Conservation (phyloP, 2,113 vertebrate species). For the Cinclus mexicanus region DNA sequence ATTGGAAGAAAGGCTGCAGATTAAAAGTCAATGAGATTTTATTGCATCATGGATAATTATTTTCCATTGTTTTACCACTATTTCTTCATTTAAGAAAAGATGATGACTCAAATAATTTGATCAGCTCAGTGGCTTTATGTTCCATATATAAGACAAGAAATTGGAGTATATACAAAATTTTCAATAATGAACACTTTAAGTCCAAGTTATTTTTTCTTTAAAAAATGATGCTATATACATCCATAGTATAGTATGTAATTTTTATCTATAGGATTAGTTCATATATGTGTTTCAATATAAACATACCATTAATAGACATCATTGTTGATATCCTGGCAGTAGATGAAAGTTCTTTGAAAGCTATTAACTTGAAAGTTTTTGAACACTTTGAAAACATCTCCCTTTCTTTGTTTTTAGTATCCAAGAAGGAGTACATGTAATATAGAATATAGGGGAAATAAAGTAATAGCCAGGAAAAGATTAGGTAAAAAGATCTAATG, state of each 20-base stretch:
- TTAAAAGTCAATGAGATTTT: slow-evolving; percentile 59
- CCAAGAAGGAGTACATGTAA: neutral
- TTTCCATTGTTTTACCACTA: slow-evolving; percentile 17
- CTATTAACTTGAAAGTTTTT: neutral
- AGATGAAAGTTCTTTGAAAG: neutral
- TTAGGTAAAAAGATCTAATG: neutral
- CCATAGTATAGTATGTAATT: neutral
- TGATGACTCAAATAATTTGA: neutral
- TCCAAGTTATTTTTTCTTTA: neutral
- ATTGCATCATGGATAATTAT: slow-evolving; percentile 46
- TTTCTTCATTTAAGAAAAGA: slow-evolving; percentile 16
- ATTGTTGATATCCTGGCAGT: neutral
- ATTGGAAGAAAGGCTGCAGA: slow-evolving; percentile 21
- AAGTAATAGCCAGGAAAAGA: neutral
- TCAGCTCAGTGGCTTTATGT: slow-evolving; percentile 1
- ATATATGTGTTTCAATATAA: neutral
- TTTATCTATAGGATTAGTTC: neutral
- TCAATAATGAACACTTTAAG: neutral
- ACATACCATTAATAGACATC: neutral
- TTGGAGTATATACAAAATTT: neutral
- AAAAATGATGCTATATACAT: neutral
- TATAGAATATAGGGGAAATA: neutral
- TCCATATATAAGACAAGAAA: neutral
- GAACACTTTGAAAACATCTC: neutral
- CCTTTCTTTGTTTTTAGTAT: neutral